Percentiles rank a stretch among this genome's conserved stretches.
Evolutionary conservation across 1,140 invertebrate species (phyloP).

Genomic region (Adoxophyes honmai): DNA sequence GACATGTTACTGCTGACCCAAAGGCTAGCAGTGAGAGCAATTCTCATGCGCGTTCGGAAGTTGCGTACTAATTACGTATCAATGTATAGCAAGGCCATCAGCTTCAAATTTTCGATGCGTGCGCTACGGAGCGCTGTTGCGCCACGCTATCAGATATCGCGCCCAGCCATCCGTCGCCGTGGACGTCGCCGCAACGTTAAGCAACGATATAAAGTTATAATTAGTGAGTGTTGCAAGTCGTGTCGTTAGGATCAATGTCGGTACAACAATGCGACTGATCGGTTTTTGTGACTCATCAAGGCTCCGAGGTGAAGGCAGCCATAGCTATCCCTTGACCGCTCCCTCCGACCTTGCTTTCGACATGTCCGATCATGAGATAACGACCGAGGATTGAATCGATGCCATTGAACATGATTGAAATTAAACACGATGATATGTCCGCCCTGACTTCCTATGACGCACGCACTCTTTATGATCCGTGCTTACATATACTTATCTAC

Average conservation of each 20-base stretch:
- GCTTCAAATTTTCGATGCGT: constrained; percentile 44
- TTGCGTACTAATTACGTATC: constrained; percentile 27
- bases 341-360: constrained; percentile 69
- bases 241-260: constrained; percentile 54
- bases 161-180: constrained; percentile 39
- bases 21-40: background rate
- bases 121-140: constrained; percentile 45
- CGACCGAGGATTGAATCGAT: constrained; percentile 30
- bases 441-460: constrained; percentile 24
- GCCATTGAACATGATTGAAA: constrained; percentile 55
- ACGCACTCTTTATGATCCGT: constrained; percentile 6
- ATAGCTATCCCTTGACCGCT: constrained; percentile 66
- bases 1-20: too few relatives aligned
- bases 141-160: constrained; percentile 57
- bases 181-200: constrained; percentile 24
- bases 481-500: too few relatives aligned
- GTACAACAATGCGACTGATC: constrained; percentile 42
- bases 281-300: constrained; percentile 54
- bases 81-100: constrained; percentile 43
- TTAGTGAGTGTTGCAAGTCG: constrained; percentile 54
- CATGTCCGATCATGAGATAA: constrained; percentile 55
- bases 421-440: constrained; percentile 32
- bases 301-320: constrained; percentile 51
- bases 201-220: constrained; percentile 46
- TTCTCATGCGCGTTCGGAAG: constrained; percentile 31